Percentiles rank a stretch among this genome's conserved stretches.
phyloP scores from a whole-genome alignment of 2,888 invertebrate genomes.

The Idaea aversata region DNA sequence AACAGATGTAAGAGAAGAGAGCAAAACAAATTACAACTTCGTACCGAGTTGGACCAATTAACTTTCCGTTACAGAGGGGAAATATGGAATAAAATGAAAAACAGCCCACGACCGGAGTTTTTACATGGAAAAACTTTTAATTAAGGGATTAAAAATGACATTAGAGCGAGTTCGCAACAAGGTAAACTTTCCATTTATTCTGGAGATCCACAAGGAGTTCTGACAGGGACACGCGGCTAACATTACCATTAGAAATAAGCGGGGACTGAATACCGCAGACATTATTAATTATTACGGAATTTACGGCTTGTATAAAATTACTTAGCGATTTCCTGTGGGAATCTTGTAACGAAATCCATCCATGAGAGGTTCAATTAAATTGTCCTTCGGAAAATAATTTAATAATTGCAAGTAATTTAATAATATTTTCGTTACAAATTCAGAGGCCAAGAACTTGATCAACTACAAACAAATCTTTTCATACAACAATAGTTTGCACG shows the following conservation, averaged over 20 bases:
- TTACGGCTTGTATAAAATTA: conserved; percentile 47
- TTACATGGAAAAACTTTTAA: conserved; percentile 73
- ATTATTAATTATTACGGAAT: conserved; percentile 41
- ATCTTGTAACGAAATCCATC: conserved; percentile 30
- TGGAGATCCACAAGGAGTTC: conserved; percentile 45
- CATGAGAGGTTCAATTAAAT: background rate
- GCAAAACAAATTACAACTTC: conserved; percentile 76
- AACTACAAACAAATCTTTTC: no score
- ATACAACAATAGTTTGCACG: background rate
- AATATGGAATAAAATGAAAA: conserved; percentile 78
- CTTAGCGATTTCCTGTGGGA: conserved; percentile 33
- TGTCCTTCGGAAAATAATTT: no score
- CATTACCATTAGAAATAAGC: conserved; percentile 49
- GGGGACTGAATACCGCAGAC: conserved; percentile 32
- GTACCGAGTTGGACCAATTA: conserved; percentile 75
- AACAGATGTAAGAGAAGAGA: conserved; percentile 65
- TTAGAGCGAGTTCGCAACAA: conserved; percentile 70
- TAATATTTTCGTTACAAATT: no score
- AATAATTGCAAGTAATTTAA: no score
- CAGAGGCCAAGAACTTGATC: no score
- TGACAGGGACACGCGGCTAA: conserved; percentile 31
- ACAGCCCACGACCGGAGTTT: conserved; percentile 66
- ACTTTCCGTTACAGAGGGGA: conserved; percentile 75
- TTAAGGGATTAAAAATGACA: conserved; percentile 80
- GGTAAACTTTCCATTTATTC: conserved; percentile 66